Percentiles rank a stretch among this genome's conserved stretches.
Evolutionary conservation across 2,797 vertebrate genomes (phyloP).

Genomic region (Acrossocheilus fasciatus): DNA sequence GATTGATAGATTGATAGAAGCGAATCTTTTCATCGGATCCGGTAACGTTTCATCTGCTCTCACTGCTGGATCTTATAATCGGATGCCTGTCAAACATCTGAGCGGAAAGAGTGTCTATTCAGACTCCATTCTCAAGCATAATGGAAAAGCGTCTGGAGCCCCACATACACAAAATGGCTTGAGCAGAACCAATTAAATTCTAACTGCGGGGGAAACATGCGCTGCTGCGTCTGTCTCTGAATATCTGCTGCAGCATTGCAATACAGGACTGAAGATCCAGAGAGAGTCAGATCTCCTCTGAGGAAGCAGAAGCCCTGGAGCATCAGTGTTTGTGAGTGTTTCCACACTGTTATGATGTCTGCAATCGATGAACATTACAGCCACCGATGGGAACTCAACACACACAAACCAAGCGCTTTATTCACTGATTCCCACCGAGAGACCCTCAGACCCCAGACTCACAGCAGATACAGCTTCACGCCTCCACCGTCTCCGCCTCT

Average conservation of each 20-base stretch:
- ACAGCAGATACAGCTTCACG: neutral
- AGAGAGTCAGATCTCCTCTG: constrained; percentile 21
- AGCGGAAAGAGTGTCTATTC: neutral
- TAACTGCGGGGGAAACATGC: constrained; percentile 50
- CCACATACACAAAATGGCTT: constrained; percentile 35
- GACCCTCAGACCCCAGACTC: neutral
- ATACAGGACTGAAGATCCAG: neutral
- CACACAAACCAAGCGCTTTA: neutral
- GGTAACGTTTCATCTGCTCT: neutral
- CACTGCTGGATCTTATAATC: neutral
- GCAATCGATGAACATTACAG: constrained; percentile 38
- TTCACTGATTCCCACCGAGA: neutral
- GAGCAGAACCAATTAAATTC: constrained; percentile 64
- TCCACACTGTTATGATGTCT: constrained; percentile 9
- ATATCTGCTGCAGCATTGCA: constrained; percentile 21
- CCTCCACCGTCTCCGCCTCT: neutral
- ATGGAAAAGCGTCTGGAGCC: constrained; percentile 9
- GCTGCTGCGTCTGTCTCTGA: constrained; percentile 42
- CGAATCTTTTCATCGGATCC: neutral
- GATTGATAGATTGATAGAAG: neutral
- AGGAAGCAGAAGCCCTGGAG: constrained; percentile 33
- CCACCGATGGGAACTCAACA: constrained; percentile 2
- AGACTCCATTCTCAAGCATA: neutral
- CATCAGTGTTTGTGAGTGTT: constrained; percentile 5
- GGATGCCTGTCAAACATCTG: neutral